A percentile compares a stretch with the other conserved stretches of the same genome.
Conservation (phyloP, 2,797 vertebrate genomes). For the Corythornis leucogaster region DNA sequence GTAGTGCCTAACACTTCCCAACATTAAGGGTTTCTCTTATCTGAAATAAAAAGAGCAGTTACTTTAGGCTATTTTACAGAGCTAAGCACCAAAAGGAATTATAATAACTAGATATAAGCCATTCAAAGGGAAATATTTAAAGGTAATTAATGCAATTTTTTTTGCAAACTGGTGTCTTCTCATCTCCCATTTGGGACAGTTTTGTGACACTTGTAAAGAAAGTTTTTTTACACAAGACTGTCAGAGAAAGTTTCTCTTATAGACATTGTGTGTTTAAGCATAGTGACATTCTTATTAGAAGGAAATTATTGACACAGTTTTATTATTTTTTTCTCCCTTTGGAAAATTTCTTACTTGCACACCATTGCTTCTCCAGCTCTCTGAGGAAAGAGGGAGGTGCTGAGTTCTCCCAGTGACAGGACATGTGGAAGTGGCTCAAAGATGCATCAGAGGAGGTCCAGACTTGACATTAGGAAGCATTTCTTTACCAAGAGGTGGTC, state of each 20-base stretch:
- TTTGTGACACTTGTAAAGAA: background rate
- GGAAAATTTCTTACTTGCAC: background rate
- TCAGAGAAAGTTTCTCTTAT: background rate
- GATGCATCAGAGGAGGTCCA: background rate
- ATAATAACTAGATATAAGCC: background rate
- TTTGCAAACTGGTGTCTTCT: background rate
- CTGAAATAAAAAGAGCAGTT: background rate
- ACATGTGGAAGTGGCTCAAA: rapidly evolving
- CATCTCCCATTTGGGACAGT: background rate
- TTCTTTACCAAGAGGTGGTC: background rate
- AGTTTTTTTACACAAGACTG: background rate
- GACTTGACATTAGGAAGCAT: background rate
- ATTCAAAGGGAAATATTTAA: background rate
- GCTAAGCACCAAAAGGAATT: background rate
- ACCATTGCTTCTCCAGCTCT: background rate
- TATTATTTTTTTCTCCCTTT: background rate
- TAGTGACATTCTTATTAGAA: background rate
- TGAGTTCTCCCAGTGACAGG: background rate
- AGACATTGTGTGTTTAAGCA: background rate
- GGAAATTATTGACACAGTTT: background rate
- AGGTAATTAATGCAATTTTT: background rate
- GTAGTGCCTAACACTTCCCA: background rate
- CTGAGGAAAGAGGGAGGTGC: background rate
- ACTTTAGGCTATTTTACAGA: background rate
- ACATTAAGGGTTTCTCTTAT: background rate